Conservation (phyloP, 2,113 vertebrate genomes). For the Muntiacus muntjak region DNA sequence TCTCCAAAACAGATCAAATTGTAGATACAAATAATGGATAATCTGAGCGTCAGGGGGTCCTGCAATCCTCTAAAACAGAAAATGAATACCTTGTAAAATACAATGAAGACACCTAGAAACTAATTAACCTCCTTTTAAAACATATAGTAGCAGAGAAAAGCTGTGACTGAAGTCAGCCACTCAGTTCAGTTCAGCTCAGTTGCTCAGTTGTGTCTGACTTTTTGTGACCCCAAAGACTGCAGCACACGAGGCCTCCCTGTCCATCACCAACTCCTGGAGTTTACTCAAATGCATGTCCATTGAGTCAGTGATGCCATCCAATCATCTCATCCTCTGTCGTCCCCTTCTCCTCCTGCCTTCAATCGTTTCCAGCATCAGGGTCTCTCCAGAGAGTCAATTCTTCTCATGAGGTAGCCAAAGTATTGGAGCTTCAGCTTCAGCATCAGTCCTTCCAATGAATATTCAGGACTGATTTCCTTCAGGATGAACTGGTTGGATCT, state of each 20-base stretch:
- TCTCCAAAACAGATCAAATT: not conserved
- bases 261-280: not conserved
- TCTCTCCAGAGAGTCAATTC: not conserved
- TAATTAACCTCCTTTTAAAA: conserved; percentile 50
- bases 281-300: not conserved
- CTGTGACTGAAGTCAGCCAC: conserved; percentile 4
- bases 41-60: conserved; percentile 19
- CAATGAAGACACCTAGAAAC: conserved; percentile 53
- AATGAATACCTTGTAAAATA: conserved; percentile 44
- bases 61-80: not conserved
- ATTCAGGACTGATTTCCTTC: not conserved
- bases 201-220: accelerated
- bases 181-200: not conserved
- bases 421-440: not conserved
- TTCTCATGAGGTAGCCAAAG: not conserved
- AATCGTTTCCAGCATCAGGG: not conserved
- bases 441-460: not conserved
- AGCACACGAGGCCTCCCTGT: not conserved
- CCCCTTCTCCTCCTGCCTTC: not conserved
- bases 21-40: not conserved
- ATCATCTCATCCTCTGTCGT: not conserved
- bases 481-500: not conserved
- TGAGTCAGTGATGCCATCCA: not conserved
- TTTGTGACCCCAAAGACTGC: accelerated
- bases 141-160: conserved; percentile 21